Base-by-base conservation (phyloP, 2,888 invertebrate genomes). In the Leptopterna dolabrata region DNA sequence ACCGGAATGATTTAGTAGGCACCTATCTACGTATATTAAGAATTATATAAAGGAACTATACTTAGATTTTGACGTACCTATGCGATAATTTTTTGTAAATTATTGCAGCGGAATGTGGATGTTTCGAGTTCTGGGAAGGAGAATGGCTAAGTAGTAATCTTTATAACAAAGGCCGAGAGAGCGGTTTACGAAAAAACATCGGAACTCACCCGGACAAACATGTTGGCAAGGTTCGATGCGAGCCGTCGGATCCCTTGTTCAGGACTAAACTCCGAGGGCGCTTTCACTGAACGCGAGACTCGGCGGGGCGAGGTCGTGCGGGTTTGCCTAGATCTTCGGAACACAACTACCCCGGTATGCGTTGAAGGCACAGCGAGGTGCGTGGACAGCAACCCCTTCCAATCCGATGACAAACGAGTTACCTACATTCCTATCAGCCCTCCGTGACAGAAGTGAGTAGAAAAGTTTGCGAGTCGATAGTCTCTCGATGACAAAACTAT, bases 191-290 rank as follows among this genome's bases (percentile, higher is more conserved):
- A 45, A 78, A 78, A 78, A 76, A 9, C 6, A 63, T 63, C 78
- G 41, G 36, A 24, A 78, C 78, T 78, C 78, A 78, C 78, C 78
- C 78, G 78, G 78, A 78, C 78, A 78, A 78, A 78, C 78, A 78
- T 78, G 78, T 78, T 78, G 78, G 41, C 78, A 16, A 16, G 43
- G 45, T 14, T 43, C 27, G 78, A 78, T 78, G 78, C 45, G 43
- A 24, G 45, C 45, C 45, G 43, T 14, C 36, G 45, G 78, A 78
- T 78, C 78, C 78, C 45, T 45, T 43, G 78, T 78, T 19, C 36
- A 45, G 78, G 24, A 78, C 78, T 78, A 45, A 76, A 78, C 78
- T 45, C 78, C 11, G 27, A 78, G 27, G 36, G 78, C 78, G 78
- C 78, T 78, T 78, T 78, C 78, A 45, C 78, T 78, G 73, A 30